Evolutionary conservation across 2,888 invertebrate species (phyloP).

Genomic region (Callosobruchus maculatus): DNA sequence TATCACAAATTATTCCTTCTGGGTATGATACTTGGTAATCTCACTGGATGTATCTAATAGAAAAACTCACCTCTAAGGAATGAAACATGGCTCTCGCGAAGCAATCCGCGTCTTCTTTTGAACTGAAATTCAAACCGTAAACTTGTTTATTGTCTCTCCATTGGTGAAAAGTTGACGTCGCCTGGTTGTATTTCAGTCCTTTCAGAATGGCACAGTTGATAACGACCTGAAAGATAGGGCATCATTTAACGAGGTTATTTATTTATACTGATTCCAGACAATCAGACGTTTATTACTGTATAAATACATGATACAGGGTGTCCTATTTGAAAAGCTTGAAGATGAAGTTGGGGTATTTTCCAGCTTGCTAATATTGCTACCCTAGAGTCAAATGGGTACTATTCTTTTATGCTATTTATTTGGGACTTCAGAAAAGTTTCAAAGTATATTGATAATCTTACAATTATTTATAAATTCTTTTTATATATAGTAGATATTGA

Average conservation of each 20-base stretch:
- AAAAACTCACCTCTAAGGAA: slow-evolving; percentile 76
- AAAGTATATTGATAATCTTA: too few species aligned
- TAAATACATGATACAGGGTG: neutral
- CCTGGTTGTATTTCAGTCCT: slow-evolving; percentile 97
- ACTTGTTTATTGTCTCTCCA: slow-evolving; percentile 97
- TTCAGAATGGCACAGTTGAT: slow-evolving; percentile 97
- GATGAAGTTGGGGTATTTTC: too few species aligned
- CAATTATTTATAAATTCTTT: too few species aligned
- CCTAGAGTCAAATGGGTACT: too few species aligned
- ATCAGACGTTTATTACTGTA: neutral
- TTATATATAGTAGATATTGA: too few species aligned
- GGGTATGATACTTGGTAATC: too few species aligned
- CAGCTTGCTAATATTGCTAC: too few species aligned
- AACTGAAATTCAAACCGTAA: slow-evolving; percentile 96
- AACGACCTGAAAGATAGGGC: slow-evolving; percentile 66
- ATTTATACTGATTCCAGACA: neutral
- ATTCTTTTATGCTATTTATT: too few species aligned
- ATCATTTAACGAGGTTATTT: neutral
- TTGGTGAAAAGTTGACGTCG: slow-evolving; percentile 97
- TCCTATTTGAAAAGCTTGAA: too few species aligned
- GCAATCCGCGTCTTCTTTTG: slow-evolving; percentile 92
- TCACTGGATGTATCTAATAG: too few species aligned
- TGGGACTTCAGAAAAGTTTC: too few species aligned
- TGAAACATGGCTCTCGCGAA: slow-evolving; percentile 96
- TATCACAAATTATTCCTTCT: too few species aligned